Conservation (phyloP, 2,797 vertebrate species). For the Oryzias dopingdopingensis region DNA sequence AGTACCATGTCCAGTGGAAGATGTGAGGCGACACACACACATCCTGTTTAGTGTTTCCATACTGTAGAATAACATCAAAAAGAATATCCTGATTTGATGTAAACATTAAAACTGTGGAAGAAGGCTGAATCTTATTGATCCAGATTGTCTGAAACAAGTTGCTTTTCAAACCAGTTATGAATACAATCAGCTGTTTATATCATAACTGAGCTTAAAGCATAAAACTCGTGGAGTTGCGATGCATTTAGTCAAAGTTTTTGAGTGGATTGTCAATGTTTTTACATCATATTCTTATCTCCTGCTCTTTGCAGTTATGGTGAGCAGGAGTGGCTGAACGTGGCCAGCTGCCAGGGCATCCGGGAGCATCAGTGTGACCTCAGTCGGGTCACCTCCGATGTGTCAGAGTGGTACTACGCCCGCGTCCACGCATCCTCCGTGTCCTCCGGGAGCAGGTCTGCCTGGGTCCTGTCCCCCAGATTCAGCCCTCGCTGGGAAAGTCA, state of each 20-base stretch:
- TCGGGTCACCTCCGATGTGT: slow-evolving; percentile 73
- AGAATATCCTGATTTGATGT: too few relatives aligned
- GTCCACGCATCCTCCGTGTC: slow-evolving; percentile 57
- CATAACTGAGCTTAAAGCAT: too few relatives aligned
- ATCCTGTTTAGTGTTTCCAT: background rate
- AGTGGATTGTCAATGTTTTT: too few relatives aligned
- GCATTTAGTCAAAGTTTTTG: too few relatives aligned
- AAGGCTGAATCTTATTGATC: too few relatives aligned
- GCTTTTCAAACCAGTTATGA: too few relatives aligned
- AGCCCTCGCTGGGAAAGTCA: slow-evolving; percentile 86
- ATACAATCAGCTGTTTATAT: too few relatives aligned
- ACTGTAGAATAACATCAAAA: too few relatives aligned
- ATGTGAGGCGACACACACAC: slow-evolving; percentile 68
- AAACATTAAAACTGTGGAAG: too few relatives aligned
- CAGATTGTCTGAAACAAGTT: too few relatives aligned
- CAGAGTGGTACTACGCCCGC: slow-evolving; percentile 86
- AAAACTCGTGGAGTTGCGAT: too few relatives aligned
- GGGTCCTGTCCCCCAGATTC: slow-evolving; percentile 82
- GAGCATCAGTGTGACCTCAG: slow-evolving; percentile 83
- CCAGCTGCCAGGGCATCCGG: slow-evolving; percentile 77
- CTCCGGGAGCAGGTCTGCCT: slow-evolving; percentile 65
- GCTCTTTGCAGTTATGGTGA: slow-evolving; percentile 80
- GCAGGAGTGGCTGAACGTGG: slow-evolving; percentile 76
- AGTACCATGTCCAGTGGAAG: slow-evolving; percentile 77
- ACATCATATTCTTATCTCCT: background rate